These are phyloP conservation scores for Tenebrosternarchus preto DNA, from an alignment of 2,113 vertebrate genomes.

Conservation along the genomic window DNA sequence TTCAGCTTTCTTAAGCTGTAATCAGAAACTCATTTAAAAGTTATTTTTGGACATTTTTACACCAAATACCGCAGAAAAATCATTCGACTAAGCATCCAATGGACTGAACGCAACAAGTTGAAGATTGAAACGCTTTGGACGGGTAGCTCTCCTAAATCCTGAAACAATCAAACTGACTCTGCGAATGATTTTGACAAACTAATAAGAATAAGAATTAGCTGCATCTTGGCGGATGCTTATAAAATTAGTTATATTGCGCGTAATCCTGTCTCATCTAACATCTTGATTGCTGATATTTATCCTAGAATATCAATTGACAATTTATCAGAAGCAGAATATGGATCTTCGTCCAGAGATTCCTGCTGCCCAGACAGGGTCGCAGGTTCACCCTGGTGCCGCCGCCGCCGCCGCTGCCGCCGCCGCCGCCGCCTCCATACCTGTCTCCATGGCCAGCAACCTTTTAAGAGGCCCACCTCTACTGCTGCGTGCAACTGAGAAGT, in stretches of 20 bases:
- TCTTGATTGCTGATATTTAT: conserved; percentile 21
- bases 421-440: conserved; percentile 80
- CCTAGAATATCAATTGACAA: conserved; percentile 19
- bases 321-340: conserved; percentile 68
- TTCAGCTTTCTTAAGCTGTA: conserved; percentile 16
- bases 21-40: background rate
- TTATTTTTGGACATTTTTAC: background rate
- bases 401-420: conserved; percentile 71
- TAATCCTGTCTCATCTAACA: conserved; percentile 4
- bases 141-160: background rate
- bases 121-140: conserved; percentile 24
- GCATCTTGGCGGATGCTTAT: conserved; percentile 27
- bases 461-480: conserved; percentile 87
- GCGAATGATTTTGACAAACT: too few species aligned
- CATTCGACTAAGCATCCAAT: conserved; percentile 21
- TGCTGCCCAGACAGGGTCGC: conserved; percentile 77
- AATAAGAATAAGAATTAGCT: background rate
- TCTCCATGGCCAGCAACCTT: conserved; percentile 87
- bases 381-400: conserved; percentile 75
- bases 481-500: conserved; percentile 91
- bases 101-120: conserved; percentile 43
- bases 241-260: background rate
- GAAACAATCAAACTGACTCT: background rate
- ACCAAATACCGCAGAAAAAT: background rate
- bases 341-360: conserved; percentile 89